Conservation (phyloP, 2,888 invertebrate species). For the Apotomis betuletana region DNA sequence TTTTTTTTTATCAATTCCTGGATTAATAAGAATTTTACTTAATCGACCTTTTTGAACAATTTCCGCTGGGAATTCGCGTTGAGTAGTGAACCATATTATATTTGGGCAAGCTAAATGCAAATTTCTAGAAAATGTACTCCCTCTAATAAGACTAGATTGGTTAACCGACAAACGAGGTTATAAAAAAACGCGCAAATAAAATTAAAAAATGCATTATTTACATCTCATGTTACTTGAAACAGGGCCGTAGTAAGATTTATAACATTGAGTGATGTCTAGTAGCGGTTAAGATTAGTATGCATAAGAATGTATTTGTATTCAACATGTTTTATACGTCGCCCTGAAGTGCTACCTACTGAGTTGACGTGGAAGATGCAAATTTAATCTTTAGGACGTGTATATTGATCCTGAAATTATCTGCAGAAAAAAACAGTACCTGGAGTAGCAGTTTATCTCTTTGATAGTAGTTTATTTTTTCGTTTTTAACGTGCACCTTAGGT, state of each 20-base stretch:
- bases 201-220: background rate
- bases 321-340: slow-evolving; percentile 2
- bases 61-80: too few species aligned
- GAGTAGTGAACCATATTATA: too few species aligned
- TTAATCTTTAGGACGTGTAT: slow-evolving; percentile 11
- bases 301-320: background rate
- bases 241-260: slow-evolving; percentile 22
- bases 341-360: slow-evolving; percentile 13
- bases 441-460: slow-evolving; percentile 11
- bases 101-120: too few species aligned
- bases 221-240: slow-evolving; percentile 9
- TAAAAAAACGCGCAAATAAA: background rate
- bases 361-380: slow-evolving; percentile 3
- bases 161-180: background rate
- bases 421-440: slow-evolving; percentile 26
- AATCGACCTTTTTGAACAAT: too few species aligned
- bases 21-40: too few species aligned
- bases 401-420: slow-evolving; percentile 33
- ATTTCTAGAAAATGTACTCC: background rate
- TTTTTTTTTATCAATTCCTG: too few species aligned
- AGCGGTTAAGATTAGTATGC: slow-evolving; percentile 17
- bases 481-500: background rate
- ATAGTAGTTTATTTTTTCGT: slow-evolving; percentile 4
- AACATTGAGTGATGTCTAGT: slow-evolving; percentile 13
- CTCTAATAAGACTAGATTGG: background rate